Base-by-base conservation (phyloP, 2,888 invertebrate species). In the Plagodis dolabraria region DNA sequence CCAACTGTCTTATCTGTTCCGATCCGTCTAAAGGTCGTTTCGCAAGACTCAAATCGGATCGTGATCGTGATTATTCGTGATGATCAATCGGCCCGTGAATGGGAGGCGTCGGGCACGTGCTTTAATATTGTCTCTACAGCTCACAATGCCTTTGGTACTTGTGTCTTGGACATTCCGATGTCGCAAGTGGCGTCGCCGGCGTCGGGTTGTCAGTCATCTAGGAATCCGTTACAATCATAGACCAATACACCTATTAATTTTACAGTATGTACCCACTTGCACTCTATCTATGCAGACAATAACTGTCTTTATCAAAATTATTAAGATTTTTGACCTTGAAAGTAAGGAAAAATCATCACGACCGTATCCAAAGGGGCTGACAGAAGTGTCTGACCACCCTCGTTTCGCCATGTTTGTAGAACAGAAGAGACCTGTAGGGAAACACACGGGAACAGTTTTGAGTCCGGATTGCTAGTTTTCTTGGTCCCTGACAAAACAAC, bases 1-100 rank as follows among this genome's bases (percentile, higher is more conserved):
- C 59, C 62, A 64, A 44, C 48, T 46, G 55, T 52, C 52, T 55
- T 52, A 60, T 60, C 55, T 47, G 47, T 52, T 55, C 55, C 51
- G 47, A 55, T 55, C 47, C 47, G 44, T 48, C 5, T 34, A 51
- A 60, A 62, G 66, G 53, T 68, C 56, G 55, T 65, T 67, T 68
- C 68, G 69, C 69, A 69, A 70, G 65, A 57, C 47, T 53, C 38
- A 45, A 55, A 52, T 55, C 63, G 45, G 44, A 63, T 64, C 60
- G 57, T 53, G 64, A 66, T 74, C 74, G 72, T 74, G 74, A 40
- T 22, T 2, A 22, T 40, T 36, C 36, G 36, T 40, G 40, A 71
- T 40, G 40, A 71, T 68, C 70, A 64, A 65, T 65, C 51, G 67
- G 59, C 50, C 68, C 66, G 64, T 69, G 70, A 67, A 69, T 65